phyloP scores from a whole-genome alignment of 2,797 vertebrate genomes.

The Centroberyx gerrardi region DNA sequence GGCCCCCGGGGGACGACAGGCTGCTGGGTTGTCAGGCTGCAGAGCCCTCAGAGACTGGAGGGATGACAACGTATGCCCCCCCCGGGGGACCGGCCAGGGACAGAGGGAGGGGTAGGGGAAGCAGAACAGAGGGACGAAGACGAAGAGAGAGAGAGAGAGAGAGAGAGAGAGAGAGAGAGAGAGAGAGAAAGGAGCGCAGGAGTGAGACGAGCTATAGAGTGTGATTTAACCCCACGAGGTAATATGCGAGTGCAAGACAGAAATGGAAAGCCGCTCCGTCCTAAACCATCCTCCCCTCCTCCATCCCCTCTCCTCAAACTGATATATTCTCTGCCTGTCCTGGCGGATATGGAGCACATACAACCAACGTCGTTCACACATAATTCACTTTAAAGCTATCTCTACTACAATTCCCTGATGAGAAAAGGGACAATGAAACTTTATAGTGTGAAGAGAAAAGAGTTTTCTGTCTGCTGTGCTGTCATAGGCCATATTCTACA shows the following conservation, averaged over 20 bases:
- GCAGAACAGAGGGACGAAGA: slow-evolving; percentile 36
- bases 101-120: slow-evolving; percentile 40
- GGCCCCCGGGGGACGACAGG: slow-evolving; percentile 56
- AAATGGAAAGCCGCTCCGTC: slow-evolving; percentile 38
- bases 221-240: slow-evolving; percentile 66
- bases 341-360: slow-evolving; percentile 67
- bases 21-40: slow-evolving; percentile 78
- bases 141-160: slow-evolving; percentile 28
- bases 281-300: slow-evolving; percentile 44
- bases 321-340: slow-evolving; percentile 67
- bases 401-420: slow-evolving; percentile 69
- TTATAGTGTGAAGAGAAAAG: slow-evolving; percentile 68
- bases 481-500: slow-evolving; percentile 55
- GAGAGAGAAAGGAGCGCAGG: slow-evolving; percentile 25
- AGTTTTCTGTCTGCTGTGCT: slow-evolving; percentile 51
- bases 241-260: slow-evolving; percentile 42
- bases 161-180: slow-evolving; percentile 30
- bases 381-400: slow-evolving; percentile 65
- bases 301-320: slow-evolving; percentile 47
- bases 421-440: slow-evolving; percentile 74
- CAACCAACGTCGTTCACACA: slow-evolving; percentile 50
- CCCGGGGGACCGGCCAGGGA: slow-evolving; percentile 52
- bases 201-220: slow-evolving; percentile 55
- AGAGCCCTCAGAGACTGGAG: slow-evolving; percentile 71
- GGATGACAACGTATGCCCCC: slow-evolving; percentile 68